Evolutionary conservation across 2,888 invertebrate species (phyloP).

Genomic region (Polietes domitor): DNA sequence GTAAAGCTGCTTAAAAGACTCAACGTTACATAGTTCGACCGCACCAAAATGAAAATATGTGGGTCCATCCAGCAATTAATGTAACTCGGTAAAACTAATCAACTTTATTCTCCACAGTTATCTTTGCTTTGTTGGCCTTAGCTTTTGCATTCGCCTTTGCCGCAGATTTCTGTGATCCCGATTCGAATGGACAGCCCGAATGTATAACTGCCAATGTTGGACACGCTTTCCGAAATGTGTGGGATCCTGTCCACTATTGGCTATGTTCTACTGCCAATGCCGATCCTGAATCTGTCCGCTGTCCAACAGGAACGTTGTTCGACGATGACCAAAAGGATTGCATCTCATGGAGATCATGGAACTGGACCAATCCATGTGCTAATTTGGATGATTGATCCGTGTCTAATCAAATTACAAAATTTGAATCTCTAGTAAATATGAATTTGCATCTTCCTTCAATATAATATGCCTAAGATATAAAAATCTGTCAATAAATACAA

Average conservation of each 20-base stretch:
- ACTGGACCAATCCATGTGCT: slow-evolving; percentile 29
- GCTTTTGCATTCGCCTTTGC: background rate
- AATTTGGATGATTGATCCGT: background rate
- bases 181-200: slow-evolving; percentile 26
- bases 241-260: slow-evolving; percentile 26
- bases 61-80: background rate
- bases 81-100: background rate
- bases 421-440: too few species aligned
- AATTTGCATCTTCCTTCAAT: too few species aligned
- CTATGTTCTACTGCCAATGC: background rate
- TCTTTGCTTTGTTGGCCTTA: background rate
- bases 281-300: background rate
- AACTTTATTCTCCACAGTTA: background rate
- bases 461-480: too few species aligned
- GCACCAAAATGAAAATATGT: background rate
- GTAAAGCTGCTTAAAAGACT: too few species aligned
- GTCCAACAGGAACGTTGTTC: slow-evolving; percentile 6
- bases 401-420: too few species aligned
- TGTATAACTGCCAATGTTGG: background rate
- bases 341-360: slow-evolving; percentile 24
- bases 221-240: slow-evolving; percentile 1
- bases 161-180: background rate
- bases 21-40: too few species aligned
- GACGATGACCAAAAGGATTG: background rate
- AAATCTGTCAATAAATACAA: too few species aligned